These are phyloP conservation scores for Ischnura elegans DNA, from an alignment of 2,888 invertebrate genomes.

Conservation along the genomic window DNA sequence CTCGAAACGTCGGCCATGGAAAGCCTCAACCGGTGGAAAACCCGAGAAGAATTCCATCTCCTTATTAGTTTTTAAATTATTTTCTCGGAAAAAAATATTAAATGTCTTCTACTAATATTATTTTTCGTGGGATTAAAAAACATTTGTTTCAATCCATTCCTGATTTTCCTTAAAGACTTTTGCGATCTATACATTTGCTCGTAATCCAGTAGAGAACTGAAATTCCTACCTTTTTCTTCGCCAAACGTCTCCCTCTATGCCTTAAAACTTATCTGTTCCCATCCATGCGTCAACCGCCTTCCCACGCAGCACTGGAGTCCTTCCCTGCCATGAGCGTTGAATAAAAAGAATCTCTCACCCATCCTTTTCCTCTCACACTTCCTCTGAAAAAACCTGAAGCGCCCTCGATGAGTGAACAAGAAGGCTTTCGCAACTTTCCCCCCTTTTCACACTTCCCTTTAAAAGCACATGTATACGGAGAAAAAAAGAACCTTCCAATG, in stretches of 20 bases:
- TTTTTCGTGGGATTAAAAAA: too few species aligned
- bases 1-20: too few species aligned
- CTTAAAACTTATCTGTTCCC: not conserved
- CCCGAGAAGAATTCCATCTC: too few species aligned
- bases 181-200: too few species aligned
- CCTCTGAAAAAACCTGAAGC: not conserved
- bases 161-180: too few species aligned
- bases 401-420: conserved; percentile 16
- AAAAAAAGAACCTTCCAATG: not conserved
- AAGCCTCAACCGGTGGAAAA: too few species aligned
- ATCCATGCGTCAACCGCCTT: not conserved
- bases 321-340: not conserved
- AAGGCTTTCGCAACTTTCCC: conserved; percentile 3
- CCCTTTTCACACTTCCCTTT: conserved; percentile 16
- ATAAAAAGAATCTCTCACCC: not conserved
- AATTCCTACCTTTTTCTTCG: not conserved
- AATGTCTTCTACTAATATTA: too few species aligned
- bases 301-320: not conserved
- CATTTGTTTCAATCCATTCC: too few species aligned
- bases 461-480: conserved; percentile 2
- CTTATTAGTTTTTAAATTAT: too few species aligned
- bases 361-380: not conserved
- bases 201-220: too few species aligned
- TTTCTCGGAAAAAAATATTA: too few species aligned
- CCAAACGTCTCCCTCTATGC: not conserved